Evolutionary conservation across 1,140 invertebrate species (phyloP).

Genomic region (Nephotettix cincticeps): DNA sequence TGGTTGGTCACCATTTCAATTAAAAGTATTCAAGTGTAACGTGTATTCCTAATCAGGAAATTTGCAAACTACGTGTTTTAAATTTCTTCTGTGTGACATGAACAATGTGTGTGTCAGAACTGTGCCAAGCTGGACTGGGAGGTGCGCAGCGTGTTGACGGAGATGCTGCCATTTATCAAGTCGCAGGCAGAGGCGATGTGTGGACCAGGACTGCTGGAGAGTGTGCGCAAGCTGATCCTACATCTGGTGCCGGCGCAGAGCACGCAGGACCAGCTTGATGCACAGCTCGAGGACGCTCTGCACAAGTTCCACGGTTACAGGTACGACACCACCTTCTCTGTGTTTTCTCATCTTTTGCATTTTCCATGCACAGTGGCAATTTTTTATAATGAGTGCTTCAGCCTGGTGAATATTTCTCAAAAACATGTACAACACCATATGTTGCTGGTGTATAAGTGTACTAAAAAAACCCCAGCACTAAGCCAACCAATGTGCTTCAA

Average conservation of each 20-base stretch:
- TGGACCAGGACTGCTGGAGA: conserved; percentile 17
- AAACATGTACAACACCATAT: no score
- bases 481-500: no score
- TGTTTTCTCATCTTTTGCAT: no score
- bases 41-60: no score
- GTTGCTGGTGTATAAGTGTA: no score
- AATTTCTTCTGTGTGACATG: not conserved
- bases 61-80: not conserved
- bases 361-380: no score
- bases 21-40: no score
- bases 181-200: conserved; percentile 11
- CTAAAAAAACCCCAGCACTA: no score
- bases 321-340: no score
- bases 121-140: conserved; percentile 28
- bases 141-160: conserved; percentile 18
- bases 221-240: conserved; percentile 20
- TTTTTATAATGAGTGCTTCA: no score
- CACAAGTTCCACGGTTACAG: conserved; percentile 36
- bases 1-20: no score
- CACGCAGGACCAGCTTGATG: conserved; percentile 27
- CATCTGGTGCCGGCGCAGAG: conserved; percentile 12
- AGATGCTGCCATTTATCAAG: conserved; percentile 26
- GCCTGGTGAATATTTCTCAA: no score
- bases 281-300: conserved; percentile 31
- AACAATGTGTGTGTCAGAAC: conserved; percentile 5